Conservation (phyloP, 1,140 invertebrate species). For the Nixonia krombeini region DNA sequence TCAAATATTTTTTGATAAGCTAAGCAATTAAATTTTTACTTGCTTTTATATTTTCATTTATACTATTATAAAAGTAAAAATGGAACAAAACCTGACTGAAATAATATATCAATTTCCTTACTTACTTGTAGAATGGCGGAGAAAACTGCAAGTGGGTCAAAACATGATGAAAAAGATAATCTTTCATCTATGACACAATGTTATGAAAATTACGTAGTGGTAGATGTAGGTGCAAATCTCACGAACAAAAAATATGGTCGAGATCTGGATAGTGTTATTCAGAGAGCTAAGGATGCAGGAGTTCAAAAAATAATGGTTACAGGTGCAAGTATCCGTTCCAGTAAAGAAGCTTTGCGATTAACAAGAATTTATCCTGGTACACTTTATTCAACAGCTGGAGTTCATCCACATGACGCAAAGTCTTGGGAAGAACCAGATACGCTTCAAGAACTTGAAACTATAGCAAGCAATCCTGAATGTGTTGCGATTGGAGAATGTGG, state of each 20-base stretch:
- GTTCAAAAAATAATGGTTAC: slow-evolving; percentile 96
- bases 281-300: slow-evolving; percentile 92
- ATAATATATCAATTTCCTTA: too few species aligned
- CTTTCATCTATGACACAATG: slow-evolving; percentile 72
- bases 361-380: slow-evolving; percentile 90
- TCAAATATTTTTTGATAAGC: too few species aligned
- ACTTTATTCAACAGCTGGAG: slow-evolving; percentile 93
- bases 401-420: slow-evolving; percentile 97
- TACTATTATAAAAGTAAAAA: too few species aligned
- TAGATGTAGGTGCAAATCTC: slow-evolving; percentile 94
- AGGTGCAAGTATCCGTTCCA: slow-evolving; percentile 88
- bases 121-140: slow-evolving; percentile 59
- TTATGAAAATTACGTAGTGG: slow-evolving; percentile 91
- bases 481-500: slow-evolving; percentile 96
- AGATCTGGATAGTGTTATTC: slow-evolving; percentile 93
- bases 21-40: too few species aligned
- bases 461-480: slow-evolving; percentile 87
- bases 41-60: too few species aligned
- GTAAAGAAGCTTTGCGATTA: slow-evolving; percentile 90
- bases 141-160: slow-evolving; percentile 50
- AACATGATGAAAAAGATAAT: slow-evolving; percentile 44
- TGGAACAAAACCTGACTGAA: too few species aligned
- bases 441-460: slow-evolving; percentile 79
- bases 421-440: slow-evolving; percentile 86
- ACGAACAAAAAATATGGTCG: slow-evolving; percentile 95